Base-by-base conservation (phyloP, 2,113 vertebrate genomes). In the Pseudonaja textilis region DNA sequence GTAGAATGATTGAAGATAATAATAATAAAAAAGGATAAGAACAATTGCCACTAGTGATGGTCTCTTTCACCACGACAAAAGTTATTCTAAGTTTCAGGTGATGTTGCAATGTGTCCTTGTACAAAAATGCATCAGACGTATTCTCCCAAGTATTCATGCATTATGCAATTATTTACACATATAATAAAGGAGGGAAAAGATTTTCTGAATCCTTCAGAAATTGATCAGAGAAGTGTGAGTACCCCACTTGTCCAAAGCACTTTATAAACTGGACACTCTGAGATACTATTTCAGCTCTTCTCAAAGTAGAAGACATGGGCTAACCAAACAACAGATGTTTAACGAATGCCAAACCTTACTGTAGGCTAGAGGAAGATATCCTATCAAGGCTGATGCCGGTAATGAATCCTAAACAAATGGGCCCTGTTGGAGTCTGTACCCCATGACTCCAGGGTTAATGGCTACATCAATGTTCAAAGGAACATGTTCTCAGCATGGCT, bases 371-470 rank as follows among this genome's bases (percentile, higher is more conserved):
- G 5, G 42, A 89, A 89, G 90, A 89, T 85, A 59, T 47, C 7
- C 42, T 45, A 45, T 86, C 20, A 64, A 93, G 90, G 86, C 54
- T 64, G 34, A 91, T 42, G 85, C 34, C 1, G 3, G 23, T 1
- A 45, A 5, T 86, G 56, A 91, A 93, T 91, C 47, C 87, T 64
- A 89, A 91, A 55, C 90, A 91, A 87, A 85, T 29, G 47, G 87
- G n/a, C 52, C 74, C n/a, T 12, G 50, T 12, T 0, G 6, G 85
- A 45, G 47, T 23, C 85, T 81, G 16, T 52, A 50, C 93, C 52
- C 26, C 52, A 85, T 59, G 87, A 25, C 3, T 61, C 18, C 10
- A 26, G 64, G 59, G 34, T 26, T 22, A 87, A 87, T 16, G 2
- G 69, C 26, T 86, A 25, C 29, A 29, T 50, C 59, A 29, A 34